These are phyloP conservation scores for Aspidiotus destructor DNA, from an alignment of 2,888 invertebrate genomes.

Conservation along the genomic window DNA sequence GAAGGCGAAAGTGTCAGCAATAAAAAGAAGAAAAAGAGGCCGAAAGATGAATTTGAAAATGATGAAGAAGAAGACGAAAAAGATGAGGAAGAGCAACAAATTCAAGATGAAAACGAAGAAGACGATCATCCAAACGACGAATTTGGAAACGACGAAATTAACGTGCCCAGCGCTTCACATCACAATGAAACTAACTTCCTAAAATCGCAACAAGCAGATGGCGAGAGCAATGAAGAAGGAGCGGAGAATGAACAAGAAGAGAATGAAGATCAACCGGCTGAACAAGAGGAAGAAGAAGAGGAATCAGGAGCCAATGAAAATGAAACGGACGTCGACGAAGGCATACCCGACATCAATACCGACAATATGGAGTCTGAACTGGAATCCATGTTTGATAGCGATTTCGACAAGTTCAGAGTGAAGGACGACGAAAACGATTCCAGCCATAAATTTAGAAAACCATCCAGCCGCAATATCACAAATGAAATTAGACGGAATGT, in stretches of 20 bases:
- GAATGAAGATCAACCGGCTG: conserved; percentile 7
- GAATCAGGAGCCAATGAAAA: conserved; percentile 11
- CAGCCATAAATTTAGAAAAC: neutral
- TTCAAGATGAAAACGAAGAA: conserved; percentile 34
- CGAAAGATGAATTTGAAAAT: conserved; percentile 34
- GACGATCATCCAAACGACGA: conserved; percentile 33
- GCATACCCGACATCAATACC: conserved; percentile 40
- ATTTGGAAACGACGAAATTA: neutral
- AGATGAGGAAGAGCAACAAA: conserved; percentile 23
- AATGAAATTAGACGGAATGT: neutral
- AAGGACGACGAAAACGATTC: conserved; percentile 2
- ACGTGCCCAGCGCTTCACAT: neutral
- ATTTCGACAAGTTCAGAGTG: conserved; percentile 22
- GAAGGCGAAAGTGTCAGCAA: conserved; percentile 16
- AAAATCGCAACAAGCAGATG: conserved; percentile 9
- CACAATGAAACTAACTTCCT: neutral
- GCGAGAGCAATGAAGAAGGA: conserved; percentile 33
- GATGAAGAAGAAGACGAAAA: conserved; percentile 21
- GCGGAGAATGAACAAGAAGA: conserved; percentile 34
- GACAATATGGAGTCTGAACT: conserved; percentile 40
- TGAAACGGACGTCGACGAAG: conserved; percentile 16
- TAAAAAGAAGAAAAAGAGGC: neutral
- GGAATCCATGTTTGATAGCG: conserved; percentile 34
- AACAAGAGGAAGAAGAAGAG: conserved; percentile 29
- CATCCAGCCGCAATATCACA: neutral